A percentile compares a stretch with the other conserved stretches of the same genome.
These are phyloP conservation scores for Chalcis sispes DNA, from an alignment of 2,888 invertebrate species.

Conservation along the genomic window DNA sequence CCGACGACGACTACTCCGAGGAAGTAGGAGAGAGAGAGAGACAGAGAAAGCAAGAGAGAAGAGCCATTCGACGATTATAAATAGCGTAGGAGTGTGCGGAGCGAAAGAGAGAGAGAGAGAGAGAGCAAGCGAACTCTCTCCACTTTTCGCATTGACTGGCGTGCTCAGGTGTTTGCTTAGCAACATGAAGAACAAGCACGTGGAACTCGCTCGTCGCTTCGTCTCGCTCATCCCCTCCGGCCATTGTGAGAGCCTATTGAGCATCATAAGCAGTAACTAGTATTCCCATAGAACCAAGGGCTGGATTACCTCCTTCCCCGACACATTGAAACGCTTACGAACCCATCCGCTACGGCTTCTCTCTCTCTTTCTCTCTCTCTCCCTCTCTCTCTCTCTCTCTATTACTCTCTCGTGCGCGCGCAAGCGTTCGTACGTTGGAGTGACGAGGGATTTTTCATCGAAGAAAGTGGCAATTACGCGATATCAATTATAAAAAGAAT, in stretches of 20 bases:
- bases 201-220: not conserved
- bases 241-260: conserved; percentile 53
- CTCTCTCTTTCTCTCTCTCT: not conserved
- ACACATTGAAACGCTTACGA: conserved; percentile 13
- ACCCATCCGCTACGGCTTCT: not conserved
- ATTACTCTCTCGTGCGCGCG: too few species aligned
- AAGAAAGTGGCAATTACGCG: conserved; percentile 40
- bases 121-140: not conserved
- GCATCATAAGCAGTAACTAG: conserved; percentile 48
- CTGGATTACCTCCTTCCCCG: conserved; percentile 42
- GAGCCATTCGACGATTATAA: conserved; percentile 44
- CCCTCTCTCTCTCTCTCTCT: too few species aligned
- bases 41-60: conserved; percentile 9
- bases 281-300: conserved; percentile 47
- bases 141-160: conserved; percentile 30
- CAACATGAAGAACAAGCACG: conserved; percentile 43
- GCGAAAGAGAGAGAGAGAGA: conserved; percentile 3
- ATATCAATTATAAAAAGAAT: conserved; percentile 43
- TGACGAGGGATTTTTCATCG: conserved; percentile 40
- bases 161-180: conserved; percentile 58
- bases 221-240: not conserved
- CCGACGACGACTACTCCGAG: too few species aligned
- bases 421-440: too few species aligned
- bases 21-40: too few species aligned
- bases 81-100: conserved; percentile 19